Evolutionary conservation across 1,140 invertebrate genomes (phyloP).

Genomic region (Riptortus pedestris): DNA sequence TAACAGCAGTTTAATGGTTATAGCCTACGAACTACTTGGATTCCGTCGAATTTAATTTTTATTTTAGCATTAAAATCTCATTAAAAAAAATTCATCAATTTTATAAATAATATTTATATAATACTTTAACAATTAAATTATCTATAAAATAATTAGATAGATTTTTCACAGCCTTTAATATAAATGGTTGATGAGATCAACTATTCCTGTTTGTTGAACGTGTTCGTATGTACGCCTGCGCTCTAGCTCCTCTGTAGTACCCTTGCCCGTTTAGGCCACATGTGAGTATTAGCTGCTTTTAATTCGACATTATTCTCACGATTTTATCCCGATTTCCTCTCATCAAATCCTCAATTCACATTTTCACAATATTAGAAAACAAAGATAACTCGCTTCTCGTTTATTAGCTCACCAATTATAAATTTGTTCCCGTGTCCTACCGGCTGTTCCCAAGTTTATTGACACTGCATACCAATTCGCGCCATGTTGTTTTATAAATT

Average conservation of each 20-base stretch:
- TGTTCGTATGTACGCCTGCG: constrained; percentile 28
- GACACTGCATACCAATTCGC: constrained; percentile 27
- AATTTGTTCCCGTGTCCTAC: constrained; percentile 20
- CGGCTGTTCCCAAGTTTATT: constrained; percentile 30
- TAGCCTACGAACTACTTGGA: neutral
- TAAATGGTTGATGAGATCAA: neutral
- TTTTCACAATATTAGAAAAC: too few species aligned
- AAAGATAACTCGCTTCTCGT: too few species aligned
- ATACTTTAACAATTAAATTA: too few species aligned
- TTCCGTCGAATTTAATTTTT: neutral
- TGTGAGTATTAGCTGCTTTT: constrained; percentile 28
- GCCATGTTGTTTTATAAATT: constrained; percentile 29
- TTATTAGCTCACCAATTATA: too few species aligned
- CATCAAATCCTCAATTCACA: too few species aligned
- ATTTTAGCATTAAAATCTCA: neutral
- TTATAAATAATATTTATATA: too few species aligned
- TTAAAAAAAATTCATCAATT: too few species aligned
- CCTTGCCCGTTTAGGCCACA: constrained; percentile 30
- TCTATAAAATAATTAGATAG: too few species aligned
- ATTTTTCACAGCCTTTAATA: constrained; percentile 16
- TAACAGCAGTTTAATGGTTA: constrained; percentile 13
- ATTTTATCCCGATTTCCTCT: too few species aligned
- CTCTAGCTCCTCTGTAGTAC: constrained; percentile 22
- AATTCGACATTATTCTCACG: too few species aligned
- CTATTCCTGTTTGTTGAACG: constrained; percentile 24